Base-by-base conservation (phyloP, 2,113 vertebrate genomes). In the Mirounga angustirostris region DNA sequence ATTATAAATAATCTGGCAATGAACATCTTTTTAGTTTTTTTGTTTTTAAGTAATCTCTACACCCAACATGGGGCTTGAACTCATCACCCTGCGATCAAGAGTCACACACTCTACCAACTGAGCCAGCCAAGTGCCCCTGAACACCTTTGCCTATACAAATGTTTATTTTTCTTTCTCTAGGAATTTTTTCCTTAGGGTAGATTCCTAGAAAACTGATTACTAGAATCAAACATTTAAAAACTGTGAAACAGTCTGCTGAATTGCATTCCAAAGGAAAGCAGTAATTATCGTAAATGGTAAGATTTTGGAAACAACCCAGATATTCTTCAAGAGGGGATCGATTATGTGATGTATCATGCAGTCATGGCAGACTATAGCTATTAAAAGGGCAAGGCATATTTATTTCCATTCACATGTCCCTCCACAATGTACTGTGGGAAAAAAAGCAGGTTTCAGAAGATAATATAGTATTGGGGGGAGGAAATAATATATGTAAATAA, bases 1-100 rank as follows among this genome's bases (percentile, higher is more conserved):
- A 85, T 84, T 87, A 74, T 65, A 91, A 95, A 69, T 84, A 91
- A 69, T 33, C 74, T 91, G 86, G 14, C 7, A 58, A n/a, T 40
- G 81, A 63, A 56, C 26, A 36, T 69, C 16, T 18, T 69, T 43
- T 43, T 43, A 43, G 40, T 43, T 43, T 69, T 58, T 58, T 33
- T 18, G n/a, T 69, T 69, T 69, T 69, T 7, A 69, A 50, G 74
- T 78, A 30, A 50, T 28, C 74, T 76, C 43, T 76, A 50, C 74
- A 50, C 43, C 26, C 74, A 46, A 15, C 22, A 26, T 74, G 73
- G 40, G 40, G 40, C 73, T 46, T 76, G 40, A 76, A 76, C 40
- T 76, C 73, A 78, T 46, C 28, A 50, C 26, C 43, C 40, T 1
- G 2, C 18, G 74, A 50, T 16, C 43, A 30, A 78, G 74, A 30